Evolutionary conservation across 2,113 vertebrate genomes (phyloP).

Genomic region (Ciconia maguari): DNA sequence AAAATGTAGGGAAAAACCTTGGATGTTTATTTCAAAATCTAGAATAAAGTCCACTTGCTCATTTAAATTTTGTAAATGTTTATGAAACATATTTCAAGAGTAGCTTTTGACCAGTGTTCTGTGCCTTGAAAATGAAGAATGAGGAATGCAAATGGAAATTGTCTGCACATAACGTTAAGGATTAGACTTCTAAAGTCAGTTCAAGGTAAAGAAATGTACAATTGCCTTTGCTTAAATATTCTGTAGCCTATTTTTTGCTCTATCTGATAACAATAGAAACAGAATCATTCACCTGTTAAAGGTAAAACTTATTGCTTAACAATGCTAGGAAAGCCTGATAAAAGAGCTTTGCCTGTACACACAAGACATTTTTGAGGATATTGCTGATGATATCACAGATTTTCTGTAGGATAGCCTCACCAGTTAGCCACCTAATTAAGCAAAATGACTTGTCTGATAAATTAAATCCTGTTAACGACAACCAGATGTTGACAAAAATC

Average conservation of each 20-base stretch:
- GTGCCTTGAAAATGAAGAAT: not conserved
- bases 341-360: not conserved
- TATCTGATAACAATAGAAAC: not conserved
- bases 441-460: slow-evolving; percentile 78
- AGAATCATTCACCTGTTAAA: not conserved
- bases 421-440: slow-evolving; percentile 70
- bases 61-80: not conserved
- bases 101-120: not conserved
- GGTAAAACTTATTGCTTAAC: not conserved
- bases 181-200: not conserved
- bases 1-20: not conserved
- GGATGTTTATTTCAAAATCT: not conserved
- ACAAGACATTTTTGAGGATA: slow-evolving; percentile 28
- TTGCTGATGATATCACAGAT: slow-evolving; percentile 21
- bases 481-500: slow-evolving; percentile 77
- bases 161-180: not conserved
- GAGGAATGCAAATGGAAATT: not conserved
- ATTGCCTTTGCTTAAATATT: not conserved
- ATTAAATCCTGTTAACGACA: slow-evolving; percentile 80
- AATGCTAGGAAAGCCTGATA: not conserved
- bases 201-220: not conserved
- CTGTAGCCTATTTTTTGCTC: not conserved
- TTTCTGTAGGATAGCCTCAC: slow-evolving; percentile 19
- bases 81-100: not conserved
- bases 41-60: not conserved